These are phyloP conservation scores for Argynnis bischoffii DNA, from an alignment of 2,888 invertebrate genomes.

Conservation along the genomic window DNA sequence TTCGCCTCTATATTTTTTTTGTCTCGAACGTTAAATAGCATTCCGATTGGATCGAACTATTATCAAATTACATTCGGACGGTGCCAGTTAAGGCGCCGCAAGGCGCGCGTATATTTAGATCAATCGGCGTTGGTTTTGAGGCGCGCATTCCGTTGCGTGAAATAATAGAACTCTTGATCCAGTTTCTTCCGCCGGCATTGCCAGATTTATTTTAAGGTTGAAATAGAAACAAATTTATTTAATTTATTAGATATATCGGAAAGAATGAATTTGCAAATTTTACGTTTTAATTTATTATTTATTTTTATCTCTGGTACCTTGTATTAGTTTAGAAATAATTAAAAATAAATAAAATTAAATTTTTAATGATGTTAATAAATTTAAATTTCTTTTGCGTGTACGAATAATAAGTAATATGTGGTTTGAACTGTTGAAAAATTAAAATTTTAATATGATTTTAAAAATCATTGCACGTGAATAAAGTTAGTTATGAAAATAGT, in stretches of 20 bases:
- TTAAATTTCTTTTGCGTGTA: neutral
- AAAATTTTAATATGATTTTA: too few relatives aligned
- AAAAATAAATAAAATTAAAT: too few relatives aligned
- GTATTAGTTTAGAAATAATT: too few relatives aligned
- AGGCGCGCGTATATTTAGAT: conserved; percentile 67
- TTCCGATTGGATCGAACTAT: conserved; percentile 30
- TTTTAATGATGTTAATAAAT: neutral
- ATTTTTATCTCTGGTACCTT: neutral
- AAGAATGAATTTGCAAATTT: neutral
- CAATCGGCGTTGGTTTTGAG: conserved; percentile 53
- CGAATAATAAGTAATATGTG: neutral
- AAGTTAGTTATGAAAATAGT: too few relatives aligned
- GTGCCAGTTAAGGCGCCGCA: conserved; percentile 24
- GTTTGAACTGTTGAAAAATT: too few relatives aligned
- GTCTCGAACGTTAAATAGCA: neutral
- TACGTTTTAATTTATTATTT: neutral
- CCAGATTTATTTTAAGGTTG: conserved; percentile 15
- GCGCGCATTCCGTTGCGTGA: conserved; percentile 57
- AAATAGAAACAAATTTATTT: neutral
- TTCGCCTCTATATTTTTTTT: neutral
- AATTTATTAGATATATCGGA: neutral
- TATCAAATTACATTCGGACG: conserved; percentile 30
- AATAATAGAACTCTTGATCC: conserved; percentile 55
- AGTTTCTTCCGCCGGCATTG: conserved; percentile 44
- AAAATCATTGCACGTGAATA: too few relatives aligned